These are phyloP conservation scores for Solenodon paradoxus DNA, from an alignment of 2,113 vertebrate genomes.

Conservation along the genomic window DNA sequence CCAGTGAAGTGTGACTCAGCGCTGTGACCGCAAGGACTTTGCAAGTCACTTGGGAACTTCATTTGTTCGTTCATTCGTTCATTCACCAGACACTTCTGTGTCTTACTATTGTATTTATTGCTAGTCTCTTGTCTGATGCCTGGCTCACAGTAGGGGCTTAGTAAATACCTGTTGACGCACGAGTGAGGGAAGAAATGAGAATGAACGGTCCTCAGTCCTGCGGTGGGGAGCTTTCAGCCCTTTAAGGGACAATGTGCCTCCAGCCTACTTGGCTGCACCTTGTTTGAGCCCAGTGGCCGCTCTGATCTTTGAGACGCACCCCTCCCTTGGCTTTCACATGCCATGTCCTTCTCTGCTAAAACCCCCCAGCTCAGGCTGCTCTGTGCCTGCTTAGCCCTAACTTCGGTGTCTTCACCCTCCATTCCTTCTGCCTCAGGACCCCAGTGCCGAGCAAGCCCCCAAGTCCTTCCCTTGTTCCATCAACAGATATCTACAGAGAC, in stretches of 20 bases:
- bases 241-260: neutral
- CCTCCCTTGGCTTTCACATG: neutral
- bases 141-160: neutral
- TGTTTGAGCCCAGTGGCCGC: rapidly evolving
- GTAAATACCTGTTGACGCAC: neutral
- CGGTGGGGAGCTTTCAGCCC: neutral
- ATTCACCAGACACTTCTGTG: neutral
- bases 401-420: neutral
- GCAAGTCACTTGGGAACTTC: neutral
- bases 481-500: neutral
- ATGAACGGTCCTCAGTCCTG: neutral
- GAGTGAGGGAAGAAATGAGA: neutral
- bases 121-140: neutral
- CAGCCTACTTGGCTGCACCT: neutral
- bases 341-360: neutral
- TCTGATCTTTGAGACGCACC: neutral
- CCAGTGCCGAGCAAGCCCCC: neutral
- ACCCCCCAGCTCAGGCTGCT: no score
- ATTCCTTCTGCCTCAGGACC: neutral
- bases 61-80: neutral
- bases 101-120: neutral
- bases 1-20: neutral
- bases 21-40: conserved; percentile 49
- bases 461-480: neutral
- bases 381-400: neutral